Evolutionary conservation across 2,888 invertebrate genomes (phyloP).

Genomic region (Flabesymbios commensalis): DNA sequence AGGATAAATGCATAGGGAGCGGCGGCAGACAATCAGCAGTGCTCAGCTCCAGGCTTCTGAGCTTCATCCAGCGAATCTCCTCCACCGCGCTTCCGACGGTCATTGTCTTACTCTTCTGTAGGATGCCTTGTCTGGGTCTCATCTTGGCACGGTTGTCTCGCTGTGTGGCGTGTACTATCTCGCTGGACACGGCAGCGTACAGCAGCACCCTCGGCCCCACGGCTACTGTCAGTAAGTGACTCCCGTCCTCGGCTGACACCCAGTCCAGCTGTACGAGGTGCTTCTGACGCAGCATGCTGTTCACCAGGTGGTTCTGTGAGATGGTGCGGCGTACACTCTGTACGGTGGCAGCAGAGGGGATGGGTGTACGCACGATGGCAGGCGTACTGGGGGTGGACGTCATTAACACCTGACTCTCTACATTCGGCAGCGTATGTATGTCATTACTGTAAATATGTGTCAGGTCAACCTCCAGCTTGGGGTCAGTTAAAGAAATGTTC

Average conservation of each 20-base stretch:
- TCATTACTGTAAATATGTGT: constrained; percentile 13
- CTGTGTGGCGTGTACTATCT: constrained; percentile 82
- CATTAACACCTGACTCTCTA: constrained; percentile 3
- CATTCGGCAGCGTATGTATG: neutral
- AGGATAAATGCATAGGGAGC: constrained; percentile 96
- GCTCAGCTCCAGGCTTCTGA: constrained; percentile 84
- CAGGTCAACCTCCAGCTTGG: constrained; percentile 50
- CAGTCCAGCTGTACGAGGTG: constrained; percentile 90
- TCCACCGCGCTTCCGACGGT: constrained; percentile 86
- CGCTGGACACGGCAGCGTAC: constrained; percentile 74
- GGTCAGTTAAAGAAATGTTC: constrained; percentile 76
- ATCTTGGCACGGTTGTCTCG: neutral
- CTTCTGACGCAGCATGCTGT: constrained; percentile 48
- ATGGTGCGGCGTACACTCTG: constrained; percentile 36
- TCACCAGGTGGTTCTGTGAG: constrained; percentile 24
- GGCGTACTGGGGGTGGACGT: constrained; percentile 20
- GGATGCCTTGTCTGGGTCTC: constrained; percentile 62
- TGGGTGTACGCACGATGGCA: constrained; percentile 21
- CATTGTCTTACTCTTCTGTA: constrained; percentile 88
- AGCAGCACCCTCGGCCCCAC: constrained; percentile 67
- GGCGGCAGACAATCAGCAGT: constrained; percentile 96
- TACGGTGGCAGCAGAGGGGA: constrained; percentile 56
- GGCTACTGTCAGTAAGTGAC: constrained; percentile 94
- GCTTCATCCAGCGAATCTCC: constrained; percentile 95
- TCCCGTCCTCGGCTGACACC: constrained; percentile 99